A percentile compares a stretch with the other conserved stretches of the same genome.
Evolutionary conservation across 2,888 invertebrate genomes (phyloP).

Genomic region (Stratiomys singularior): DNA sequence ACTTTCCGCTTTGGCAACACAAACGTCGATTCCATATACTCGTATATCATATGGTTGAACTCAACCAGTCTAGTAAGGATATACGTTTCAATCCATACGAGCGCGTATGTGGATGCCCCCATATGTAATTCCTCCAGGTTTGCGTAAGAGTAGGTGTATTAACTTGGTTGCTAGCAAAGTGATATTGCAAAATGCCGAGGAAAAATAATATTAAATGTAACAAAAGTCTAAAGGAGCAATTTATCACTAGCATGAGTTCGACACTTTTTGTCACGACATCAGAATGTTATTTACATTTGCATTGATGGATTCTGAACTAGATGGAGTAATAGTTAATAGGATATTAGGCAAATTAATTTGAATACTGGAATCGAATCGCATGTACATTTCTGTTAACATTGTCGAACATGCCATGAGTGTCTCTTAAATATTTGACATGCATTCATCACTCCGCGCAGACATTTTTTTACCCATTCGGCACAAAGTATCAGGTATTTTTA

Average conservation of each 20-base stretch:
- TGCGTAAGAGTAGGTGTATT: neutral
- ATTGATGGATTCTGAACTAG: neutral
- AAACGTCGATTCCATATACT: neutral
- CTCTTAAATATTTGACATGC: too few relatives aligned
- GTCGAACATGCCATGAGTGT: too few relatives aligned
- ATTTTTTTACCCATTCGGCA: too few relatives aligned
- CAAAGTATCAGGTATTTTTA: too few relatives aligned
- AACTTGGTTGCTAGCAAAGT: conserved; percentile 15
- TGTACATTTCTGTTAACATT: too few relatives aligned
- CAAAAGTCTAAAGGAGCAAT: conserved; percentile 14
- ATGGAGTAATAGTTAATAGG: neutral
- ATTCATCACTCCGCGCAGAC: too few relatives aligned
- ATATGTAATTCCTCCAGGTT: neutral
- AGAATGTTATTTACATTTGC: neutral
- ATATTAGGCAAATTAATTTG: neutral
- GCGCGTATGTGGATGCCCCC: neutral
- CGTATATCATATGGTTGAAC: neutral
- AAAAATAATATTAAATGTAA: neutral
- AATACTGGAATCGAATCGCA: too few relatives aligned
- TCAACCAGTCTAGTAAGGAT: neutral
- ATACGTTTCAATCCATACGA: neutral
- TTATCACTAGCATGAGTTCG: conserved; percentile 20
- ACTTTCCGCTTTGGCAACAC: neutral
- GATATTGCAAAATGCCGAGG: neutral
- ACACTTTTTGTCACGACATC: conserved; percentile 20